Evolutionary conservation across 2,113 vertebrate genomes (phyloP).

Genomic region (Eupsittula cactorum): DNA sequence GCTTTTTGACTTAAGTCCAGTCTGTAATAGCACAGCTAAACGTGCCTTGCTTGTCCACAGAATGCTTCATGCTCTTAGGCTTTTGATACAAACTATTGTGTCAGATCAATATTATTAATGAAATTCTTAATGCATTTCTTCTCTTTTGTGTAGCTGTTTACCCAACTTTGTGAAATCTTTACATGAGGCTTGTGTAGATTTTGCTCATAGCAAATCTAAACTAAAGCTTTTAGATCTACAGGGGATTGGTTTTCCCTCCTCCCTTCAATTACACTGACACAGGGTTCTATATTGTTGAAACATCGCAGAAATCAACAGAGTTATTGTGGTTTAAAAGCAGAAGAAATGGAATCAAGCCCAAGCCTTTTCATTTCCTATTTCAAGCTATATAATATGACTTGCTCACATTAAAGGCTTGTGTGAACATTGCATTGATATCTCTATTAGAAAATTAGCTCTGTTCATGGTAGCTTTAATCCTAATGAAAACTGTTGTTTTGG

Average conservation of each 20-base stretch:
- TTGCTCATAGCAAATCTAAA: not conserved
- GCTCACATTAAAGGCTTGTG: not conserved
- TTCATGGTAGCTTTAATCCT: not conserved
- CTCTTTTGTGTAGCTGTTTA: not conserved
- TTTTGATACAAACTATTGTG: conserved; percentile 4
- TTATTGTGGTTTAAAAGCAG: not conserved
- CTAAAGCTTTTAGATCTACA: not conserved
- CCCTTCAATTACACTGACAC: not conserved
- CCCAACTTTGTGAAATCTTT: not conserved
- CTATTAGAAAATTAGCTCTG: not conserved
- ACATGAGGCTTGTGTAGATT: not conserved
- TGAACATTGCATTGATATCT: not conserved
- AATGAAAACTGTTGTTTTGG: not conserved
- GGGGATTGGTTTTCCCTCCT: not conserved
- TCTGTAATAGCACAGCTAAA: not conserved
- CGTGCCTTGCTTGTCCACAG: not conserved
- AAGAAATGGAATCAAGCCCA: not conserved
- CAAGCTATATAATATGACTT: not conserved
- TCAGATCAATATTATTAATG: not conserved
- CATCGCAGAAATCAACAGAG: not conserved
- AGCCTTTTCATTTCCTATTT: not conserved
- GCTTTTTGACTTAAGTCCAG: not conserved
- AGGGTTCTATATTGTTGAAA: not conserved
- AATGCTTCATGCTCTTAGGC: not conserved
- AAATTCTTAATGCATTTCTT: not conserved